Percentiles rank a stretch among this genome's conserved stretches.
Evolutionary conservation across 2,888 invertebrate species (phyloP).

Genomic region (Archips crataeganus): DNA sequence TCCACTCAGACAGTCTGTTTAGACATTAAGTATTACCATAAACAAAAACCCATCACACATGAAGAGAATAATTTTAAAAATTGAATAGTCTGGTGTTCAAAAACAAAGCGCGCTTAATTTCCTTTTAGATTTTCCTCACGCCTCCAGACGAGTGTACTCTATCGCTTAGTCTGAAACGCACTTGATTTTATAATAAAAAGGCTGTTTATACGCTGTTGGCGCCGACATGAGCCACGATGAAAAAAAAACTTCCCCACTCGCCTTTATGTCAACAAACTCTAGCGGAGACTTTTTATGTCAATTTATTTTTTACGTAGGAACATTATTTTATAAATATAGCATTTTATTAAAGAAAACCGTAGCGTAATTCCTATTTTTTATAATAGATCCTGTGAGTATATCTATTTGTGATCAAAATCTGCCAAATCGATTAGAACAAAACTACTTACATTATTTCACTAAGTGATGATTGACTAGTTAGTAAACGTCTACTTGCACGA

Average conservation of each 20-base stretch:
- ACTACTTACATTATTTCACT: no score
- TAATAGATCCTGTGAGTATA: not conserved
- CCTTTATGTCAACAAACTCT: constrained; percentile 61
- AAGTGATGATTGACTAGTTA: no score
- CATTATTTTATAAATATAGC: not conserved
- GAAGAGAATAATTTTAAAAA: constrained; percentile 34
- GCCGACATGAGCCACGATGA: constrained; percentile 57
- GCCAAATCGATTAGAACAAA: not conserved
- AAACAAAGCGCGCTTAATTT: constrained; percentile 60
- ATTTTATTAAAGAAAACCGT: not conserved
- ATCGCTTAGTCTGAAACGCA: constrained; percentile 58
- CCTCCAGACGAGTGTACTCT: constrained; percentile 55
- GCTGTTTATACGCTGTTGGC: constrained; percentile 62
- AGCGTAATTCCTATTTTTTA: not conserved
- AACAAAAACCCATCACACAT: constrained; percentile 30
- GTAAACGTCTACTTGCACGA: no score
- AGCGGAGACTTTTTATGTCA: constrained; percentile 51
- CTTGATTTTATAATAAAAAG: constrained; percentile 75
- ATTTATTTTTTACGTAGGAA: constrained; percentile 45
- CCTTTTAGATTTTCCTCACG: constrained; percentile 59
- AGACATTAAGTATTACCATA: constrained; percentile 7
- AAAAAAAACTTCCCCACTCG: constrained; percentile 52
- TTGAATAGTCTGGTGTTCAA: constrained; percentile 51
- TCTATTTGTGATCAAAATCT: not conserved
- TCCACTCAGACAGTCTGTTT: constrained; percentile 31